Percentiles rank a stretch among this genome's conserved stretches.
Evolutionary conservation across 2,888 invertebrate species (phyloP).

Genomic region (Dryomyza anilis): DNA sequence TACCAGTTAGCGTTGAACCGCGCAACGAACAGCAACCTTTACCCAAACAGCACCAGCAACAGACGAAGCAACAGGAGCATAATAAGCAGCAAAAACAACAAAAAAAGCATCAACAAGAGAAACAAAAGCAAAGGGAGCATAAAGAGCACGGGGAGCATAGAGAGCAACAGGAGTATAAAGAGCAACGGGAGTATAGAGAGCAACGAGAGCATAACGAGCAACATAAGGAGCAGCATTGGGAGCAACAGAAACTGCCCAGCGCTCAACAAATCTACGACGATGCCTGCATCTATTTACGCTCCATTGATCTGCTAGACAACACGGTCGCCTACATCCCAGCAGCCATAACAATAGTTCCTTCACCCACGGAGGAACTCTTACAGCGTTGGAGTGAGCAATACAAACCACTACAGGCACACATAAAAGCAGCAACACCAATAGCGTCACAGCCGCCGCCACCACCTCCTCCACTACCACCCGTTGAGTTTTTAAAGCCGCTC

Average conservation of each 20-base stretch:
- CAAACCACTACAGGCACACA: conserved; percentile 29
- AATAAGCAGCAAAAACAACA: too few species aligned
- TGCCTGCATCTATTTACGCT: conserved; percentile 50
- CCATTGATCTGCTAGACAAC: conserved; percentile 47
- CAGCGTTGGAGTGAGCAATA: conserved; percentile 38
- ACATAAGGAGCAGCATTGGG: background rate
- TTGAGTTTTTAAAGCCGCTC: too few species aligned
- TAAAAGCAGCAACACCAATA: conserved; percentile 11
- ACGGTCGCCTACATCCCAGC: conserved; percentile 44
- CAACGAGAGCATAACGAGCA: background rate
- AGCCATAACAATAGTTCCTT: conserved; percentile 42
- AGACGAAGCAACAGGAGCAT: too few species aligned
- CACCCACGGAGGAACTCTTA: conserved; percentile 39
- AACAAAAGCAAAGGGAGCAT: too few species aligned
- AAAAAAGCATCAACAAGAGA: too few species aligned
- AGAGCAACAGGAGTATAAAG: background rate
- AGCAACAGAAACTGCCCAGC: too few species aligned
- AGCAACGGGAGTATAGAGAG: background rate
- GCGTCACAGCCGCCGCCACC: background rate
- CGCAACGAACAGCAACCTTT: too few species aligned
- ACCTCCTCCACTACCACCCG: too few species aligned
- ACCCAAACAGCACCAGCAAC: too few species aligned
- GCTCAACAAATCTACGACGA: conserved; percentile 50
- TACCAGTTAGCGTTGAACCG: conserved; percentile 41
- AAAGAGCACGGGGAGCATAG: background rate